These are phyloP conservation scores for Artemia sp. DNA, from an alignment of 2,888 invertebrate genomes.

Conservation along the genomic window DNA sequence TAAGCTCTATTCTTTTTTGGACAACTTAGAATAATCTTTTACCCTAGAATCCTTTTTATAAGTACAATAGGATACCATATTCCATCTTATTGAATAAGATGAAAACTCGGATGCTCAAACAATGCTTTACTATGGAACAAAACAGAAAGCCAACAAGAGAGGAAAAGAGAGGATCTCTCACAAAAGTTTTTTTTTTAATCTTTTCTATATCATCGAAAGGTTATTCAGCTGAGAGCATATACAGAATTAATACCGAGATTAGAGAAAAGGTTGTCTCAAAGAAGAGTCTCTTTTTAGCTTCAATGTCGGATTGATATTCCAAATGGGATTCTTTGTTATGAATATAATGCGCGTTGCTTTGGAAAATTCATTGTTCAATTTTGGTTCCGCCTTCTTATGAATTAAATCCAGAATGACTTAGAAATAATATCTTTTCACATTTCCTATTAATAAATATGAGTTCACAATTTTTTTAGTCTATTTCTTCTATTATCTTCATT, in stretches of 20 bases:
- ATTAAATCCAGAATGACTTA: no score
- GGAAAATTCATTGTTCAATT: no score
- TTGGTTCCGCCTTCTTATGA: no score
- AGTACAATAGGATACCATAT: constrained; percentile 3
- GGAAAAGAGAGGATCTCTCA: background rate
- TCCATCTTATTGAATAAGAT: constrained; percentile 7
- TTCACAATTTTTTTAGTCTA: no score
- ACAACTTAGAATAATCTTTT: constrained; percentile 11
- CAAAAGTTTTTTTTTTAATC: constrained; percentile 4
- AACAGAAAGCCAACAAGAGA: background rate
- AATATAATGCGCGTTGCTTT: no score
- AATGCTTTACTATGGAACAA: constrained; percentile 1
- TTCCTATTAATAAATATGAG: no score
- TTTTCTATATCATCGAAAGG: constrained; percentile 17
- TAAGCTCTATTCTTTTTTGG: background rate
- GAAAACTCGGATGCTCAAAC: constrained; percentile 4
- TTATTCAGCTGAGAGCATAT: constrained; percentile 12
- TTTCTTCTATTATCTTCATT: no score
- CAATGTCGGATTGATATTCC: constrained; percentile 17
- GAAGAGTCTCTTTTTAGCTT: constrained; percentile 3
- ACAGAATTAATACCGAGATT: background rate
- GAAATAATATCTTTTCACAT: no score
- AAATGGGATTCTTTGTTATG: constrained; percentile 12
- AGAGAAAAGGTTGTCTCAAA: constrained; percentile 16
- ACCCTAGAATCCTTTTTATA: background rate